Base-by-base conservation (phyloP, 2,888 invertebrate genomes). In the Pseudolycoriella hygida region DNA sequence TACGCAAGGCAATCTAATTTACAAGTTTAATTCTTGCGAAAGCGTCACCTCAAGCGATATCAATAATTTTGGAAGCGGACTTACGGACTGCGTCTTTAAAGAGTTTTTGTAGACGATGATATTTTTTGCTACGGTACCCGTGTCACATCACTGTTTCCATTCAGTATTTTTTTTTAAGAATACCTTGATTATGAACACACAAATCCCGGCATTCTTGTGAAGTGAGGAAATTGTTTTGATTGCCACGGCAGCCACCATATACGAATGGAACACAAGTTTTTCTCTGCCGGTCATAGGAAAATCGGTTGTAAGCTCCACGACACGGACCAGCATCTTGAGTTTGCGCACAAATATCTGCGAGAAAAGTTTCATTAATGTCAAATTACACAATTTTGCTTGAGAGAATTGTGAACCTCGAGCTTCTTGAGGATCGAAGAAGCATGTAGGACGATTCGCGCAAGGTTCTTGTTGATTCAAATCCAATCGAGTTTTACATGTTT, bases 191-290 rank as follows among this genome's bases (percentile, higher is more conserved):
- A 8, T 8, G 25, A 25, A 25, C 8, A 8, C 25, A 25, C 25
- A 25, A 25, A 8, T 25, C 25, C 8, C 8, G 70, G 58, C 92
- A 92, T 57, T 88, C 86, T 20, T 79, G 74, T 52, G 73, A 72
- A 12, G 80, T 78, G 49, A 84, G 71, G 70, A 94, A 96, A 66
- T 90, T 92, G 67, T 96, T 96, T 56, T 77, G 73, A 64, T 87
- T 92, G 37, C 94, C 94, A 47, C 89, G 74, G 53, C 87, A 88
- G 39, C 87, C 87, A 37, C 92, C 88, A 67, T 88, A 97, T 45
- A 72, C 72, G 67, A 97, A 97, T 45, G 84, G 76, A 46, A 80
- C 72, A 63, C 97, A 97, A 67, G 76, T 80, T 47, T 79, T 72
- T 56, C 77, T 77, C 45, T 66, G 64, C 0, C 74, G 62, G 57